These are phyloP conservation scores for Caiman crocodilus DNA, from an alignment of 2,797 vertebrate species.

Conservation along the genomic window DNA sequence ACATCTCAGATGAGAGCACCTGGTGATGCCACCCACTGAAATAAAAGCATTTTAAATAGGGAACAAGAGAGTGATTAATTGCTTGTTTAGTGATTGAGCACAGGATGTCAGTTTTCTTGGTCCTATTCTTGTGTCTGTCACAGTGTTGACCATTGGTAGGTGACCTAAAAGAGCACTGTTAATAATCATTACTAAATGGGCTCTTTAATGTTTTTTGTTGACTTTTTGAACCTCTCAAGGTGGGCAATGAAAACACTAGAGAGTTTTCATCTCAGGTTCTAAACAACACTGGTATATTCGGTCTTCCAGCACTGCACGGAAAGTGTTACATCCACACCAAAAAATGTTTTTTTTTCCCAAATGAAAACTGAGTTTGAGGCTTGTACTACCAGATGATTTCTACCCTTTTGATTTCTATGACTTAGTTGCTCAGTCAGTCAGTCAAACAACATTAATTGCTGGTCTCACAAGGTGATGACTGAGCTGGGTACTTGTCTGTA, in stretches of 20 bases:
- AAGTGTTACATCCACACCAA: neutral
- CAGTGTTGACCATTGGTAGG: neutral
- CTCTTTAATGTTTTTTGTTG: neutral
- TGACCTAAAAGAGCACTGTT: neutral
- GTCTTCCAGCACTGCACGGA: neutral
- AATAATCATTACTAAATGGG: neutral
- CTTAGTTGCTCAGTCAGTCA: neutral
- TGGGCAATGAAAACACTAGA: neutral
- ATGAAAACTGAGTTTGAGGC: neutral
- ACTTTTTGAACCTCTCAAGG: neutral
- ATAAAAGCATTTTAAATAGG: neutral
- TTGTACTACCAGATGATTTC: neutral
- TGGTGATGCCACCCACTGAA: neutral
- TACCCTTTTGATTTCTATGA: neutral
- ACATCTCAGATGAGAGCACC: neutral
- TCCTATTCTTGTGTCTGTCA: neutral
- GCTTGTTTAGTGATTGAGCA: neutral
- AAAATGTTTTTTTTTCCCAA: constrained; percentile 1
- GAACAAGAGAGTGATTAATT: neutral
- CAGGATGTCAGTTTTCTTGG: neutral
- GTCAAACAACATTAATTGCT: neutral
- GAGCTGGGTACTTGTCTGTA: neutral
- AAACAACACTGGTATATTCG: neutral
- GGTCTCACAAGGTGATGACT: neutral
- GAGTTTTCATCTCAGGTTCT: neutral